These are phyloP conservation scores for Paramisgurnus dabryanus DNA, from an alignment of 2,113 vertebrate species.

Conservation along the genomic window DNA sequence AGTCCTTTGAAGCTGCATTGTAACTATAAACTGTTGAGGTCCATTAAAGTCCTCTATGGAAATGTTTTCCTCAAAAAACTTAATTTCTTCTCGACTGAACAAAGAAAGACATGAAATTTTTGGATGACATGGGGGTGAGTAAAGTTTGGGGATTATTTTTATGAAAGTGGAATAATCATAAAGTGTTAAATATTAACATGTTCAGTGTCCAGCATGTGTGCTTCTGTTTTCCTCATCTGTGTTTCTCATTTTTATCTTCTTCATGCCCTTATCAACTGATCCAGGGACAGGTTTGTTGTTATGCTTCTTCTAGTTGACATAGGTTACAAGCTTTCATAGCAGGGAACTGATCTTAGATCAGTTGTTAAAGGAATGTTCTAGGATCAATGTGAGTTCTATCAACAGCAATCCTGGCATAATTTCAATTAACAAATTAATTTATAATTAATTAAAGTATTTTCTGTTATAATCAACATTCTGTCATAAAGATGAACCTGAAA, in stretches of 20 bases:
- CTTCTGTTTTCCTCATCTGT: conserved; percentile 30
- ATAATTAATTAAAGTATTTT: too few species aligned
- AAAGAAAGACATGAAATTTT: too few species aligned
- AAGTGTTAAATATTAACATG: neutral
- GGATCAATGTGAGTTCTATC: neutral
- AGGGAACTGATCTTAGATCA: conserved; percentile 45
- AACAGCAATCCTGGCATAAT: neutral
- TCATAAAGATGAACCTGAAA: neutral
- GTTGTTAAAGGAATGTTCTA: neutral
- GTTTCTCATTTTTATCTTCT: conserved; percentile 38
- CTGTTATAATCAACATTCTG: too few species aligned
- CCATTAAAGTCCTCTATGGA: too few species aligned
- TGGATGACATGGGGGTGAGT: too few species aligned
- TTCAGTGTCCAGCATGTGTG: conserved; percentile 9
- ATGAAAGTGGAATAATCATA: too few species aligned
- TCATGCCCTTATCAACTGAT: conserved; percentile 49
- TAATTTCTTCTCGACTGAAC: too few species aligned
- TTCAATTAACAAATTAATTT: neutral
- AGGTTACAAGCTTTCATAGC: neutral
- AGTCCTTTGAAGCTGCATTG: too few species aligned
- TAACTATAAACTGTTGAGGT: too few species aligned
- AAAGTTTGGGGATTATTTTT: too few species aligned
- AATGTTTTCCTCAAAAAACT: too few species aligned
- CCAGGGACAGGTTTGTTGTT: conserved; percentile 55
- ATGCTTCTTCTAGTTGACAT: conserved; percentile 27